Evolutionary conservation across 2,797 vertebrate genomes (phyloP).

Genomic region (Cossypha niveicapilla): DNA sequence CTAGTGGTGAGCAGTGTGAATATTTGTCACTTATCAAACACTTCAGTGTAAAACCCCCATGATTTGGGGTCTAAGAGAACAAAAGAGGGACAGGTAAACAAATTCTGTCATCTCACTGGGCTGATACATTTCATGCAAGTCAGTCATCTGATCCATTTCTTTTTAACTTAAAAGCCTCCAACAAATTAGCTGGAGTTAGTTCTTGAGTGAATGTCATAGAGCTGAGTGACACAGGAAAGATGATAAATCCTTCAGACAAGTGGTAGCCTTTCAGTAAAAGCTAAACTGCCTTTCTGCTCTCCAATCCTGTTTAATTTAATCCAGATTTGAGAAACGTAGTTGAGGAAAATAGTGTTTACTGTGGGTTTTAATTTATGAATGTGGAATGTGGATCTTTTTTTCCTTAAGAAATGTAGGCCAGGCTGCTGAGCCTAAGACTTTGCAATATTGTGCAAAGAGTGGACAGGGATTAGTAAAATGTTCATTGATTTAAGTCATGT

Average conservation of each 20-base stretch:
- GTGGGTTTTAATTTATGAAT: not conserved
- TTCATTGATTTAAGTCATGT: not conserved
- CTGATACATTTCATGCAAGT: not conserved
- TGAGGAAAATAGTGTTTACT: not conserved
- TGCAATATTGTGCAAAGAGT: not conserved
- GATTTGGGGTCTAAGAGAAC: not conserved
- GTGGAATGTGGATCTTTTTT: not conserved
- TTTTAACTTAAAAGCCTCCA: not conserved
- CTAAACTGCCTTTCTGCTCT: not conserved
- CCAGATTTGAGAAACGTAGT: not conserved
- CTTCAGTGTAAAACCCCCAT: not conserved
- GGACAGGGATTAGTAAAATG: not conserved
- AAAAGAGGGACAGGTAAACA: not conserved
- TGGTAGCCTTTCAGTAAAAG: not conserved
- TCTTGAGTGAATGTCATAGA: not conserved
- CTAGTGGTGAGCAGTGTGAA: not conserved
- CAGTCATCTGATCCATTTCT: not conserved
- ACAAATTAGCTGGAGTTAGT: not conserved
- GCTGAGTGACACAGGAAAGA: not conserved
- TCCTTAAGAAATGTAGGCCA: not conserved
- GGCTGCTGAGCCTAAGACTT: not conserved
- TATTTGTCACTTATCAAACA: not conserved
- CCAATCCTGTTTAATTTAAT: not conserved
- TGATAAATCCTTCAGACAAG: not conserved
- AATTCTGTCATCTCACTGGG: not conserved